Conservation (phyloP, 2,888 invertebrate species). For the Tiliacea aurago region DNA sequence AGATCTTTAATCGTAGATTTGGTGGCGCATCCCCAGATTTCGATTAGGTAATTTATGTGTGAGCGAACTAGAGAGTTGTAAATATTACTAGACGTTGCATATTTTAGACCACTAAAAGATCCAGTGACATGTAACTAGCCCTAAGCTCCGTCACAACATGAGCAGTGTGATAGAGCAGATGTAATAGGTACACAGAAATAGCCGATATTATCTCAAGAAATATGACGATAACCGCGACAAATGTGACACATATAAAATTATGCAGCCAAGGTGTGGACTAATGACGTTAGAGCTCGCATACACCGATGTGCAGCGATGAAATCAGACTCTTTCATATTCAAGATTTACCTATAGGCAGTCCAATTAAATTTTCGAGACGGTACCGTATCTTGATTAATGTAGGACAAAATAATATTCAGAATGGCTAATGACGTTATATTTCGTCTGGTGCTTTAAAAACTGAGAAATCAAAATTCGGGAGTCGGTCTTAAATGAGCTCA, state of each 20-base stretch:
- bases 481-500: constrained; percentile 70
- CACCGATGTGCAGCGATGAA: constrained; percentile 65
- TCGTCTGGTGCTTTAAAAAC: constrained; percentile 55
- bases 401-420: constrained; percentile 67
- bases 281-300: constrained; percentile 63
- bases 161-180: constrained; percentile 55
- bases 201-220: constrained; percentile 65
- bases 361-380: constrained; percentile 74
- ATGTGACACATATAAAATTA: constrained; percentile 72
- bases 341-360: constrained; percentile 75
- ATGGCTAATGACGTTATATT: constrained; percentile 64
- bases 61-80: too few species aligned
- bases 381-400: constrained; percentile 75
- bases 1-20: too few species aligned
- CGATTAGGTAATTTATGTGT: too few species aligned
- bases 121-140: constrained; percentile 43
- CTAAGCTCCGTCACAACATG: constrained; percentile 55
- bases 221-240: constrained; percentile 70
- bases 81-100: constrained; percentile 42
- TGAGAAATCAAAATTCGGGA: constrained; percentile 61
- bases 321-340: constrained; percentile 70
- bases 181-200: constrained; percentile 65
- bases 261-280: constrained; percentile 73
- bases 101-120: constrained; percentile 41
- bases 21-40: too few species aligned